Percentiles rank a stretch among this genome's conserved stretches.
These are phyloP conservation scores for Thalpophila matura DNA, from an alignment of 2,888 invertebrate species.

Conservation along the genomic window DNA sequence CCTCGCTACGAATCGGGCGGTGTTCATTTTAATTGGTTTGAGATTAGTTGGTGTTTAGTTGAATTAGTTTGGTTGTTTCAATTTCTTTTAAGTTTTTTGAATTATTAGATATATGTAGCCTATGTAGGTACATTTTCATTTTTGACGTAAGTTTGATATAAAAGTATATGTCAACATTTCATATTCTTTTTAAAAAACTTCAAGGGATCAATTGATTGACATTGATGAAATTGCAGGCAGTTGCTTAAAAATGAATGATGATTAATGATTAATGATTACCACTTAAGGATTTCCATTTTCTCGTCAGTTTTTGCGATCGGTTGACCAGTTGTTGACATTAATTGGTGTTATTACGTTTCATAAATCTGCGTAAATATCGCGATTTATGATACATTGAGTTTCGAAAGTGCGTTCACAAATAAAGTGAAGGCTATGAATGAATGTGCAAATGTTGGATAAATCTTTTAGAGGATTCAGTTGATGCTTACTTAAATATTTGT, in stretches of 20 bases:
- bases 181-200: background rate
- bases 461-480: conserved; percentile 19
- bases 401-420: conserved; percentile 60
- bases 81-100: background rate
- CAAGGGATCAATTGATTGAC: background rate
- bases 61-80: conserved; percentile 42
- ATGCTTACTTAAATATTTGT: background rate
- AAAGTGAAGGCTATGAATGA: conserved; percentile 56
- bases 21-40: conserved; percentile 76
- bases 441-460: conserved; percentile 20
- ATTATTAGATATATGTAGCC: too few species aligned
- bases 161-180: background rate
- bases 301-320: conserved; percentile 46
- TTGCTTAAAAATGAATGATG: conserved; percentile 20
- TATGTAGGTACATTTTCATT: background rate
- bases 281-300: conserved; percentile 36
- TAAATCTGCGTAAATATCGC: conserved; percentile 59
- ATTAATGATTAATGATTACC: conserved; percentile 11
- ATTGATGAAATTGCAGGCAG: conserved; percentile 7
- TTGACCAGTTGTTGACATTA: conserved; percentile 50
- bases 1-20: conserved; percentile 71
- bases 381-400: conserved; percentile 43
- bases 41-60: conserved; percentile 70
- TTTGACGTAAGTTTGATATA: background rate
- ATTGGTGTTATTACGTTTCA: conserved; percentile 58